These are phyloP conservation scores for Pollachius pollachius DNA, from an alignment of 2,113 vertebrate species.

Conservation along the genomic window DNA sequence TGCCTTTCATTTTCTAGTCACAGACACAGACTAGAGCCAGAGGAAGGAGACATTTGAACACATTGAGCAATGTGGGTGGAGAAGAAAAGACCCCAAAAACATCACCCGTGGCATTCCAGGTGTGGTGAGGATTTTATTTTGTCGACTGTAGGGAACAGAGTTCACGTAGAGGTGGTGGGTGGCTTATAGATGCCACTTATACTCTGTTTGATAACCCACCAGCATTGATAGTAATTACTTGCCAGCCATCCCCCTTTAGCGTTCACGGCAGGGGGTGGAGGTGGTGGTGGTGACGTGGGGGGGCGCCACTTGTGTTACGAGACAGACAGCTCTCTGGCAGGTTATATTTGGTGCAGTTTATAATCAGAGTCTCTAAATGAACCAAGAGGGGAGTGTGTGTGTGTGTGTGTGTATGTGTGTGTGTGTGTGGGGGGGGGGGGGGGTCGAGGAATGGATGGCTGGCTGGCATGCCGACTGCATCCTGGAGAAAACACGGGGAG, in stretches of 20 bases:
- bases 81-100: not conserved
- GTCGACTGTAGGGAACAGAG: constrained; percentile 8
- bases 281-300: not conserved
- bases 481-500: constrained; percentile 38
- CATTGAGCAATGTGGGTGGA: not conserved
- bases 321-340: constrained; percentile 43
- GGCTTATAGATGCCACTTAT: constrained; percentile 48
- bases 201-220: constrained; percentile 40
- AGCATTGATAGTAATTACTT: constrained; percentile 52
- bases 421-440: too few species aligned
- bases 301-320: constrained; percentile 46
- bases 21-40: not conserved
- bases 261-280: constrained; percentile 28
- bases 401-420: too few species aligned
- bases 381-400: too few species aligned
- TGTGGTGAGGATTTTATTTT: too few species aligned
- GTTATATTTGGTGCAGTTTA: constrained; percentile 47
- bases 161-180: constrained; percentile 30
- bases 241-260: constrained; percentile 43
- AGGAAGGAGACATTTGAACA: not conserved
- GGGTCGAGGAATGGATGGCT: constrained; percentile 16
- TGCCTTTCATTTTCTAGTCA: not conserved
- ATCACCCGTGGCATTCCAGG: too few species aligned
- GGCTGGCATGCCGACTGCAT: constrained; percentile 32
- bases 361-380: constrained; percentile 40